Base-by-base conservation (phyloP, 2,113 vertebrate species). In the Psilopsiagon aymara region DNA sequence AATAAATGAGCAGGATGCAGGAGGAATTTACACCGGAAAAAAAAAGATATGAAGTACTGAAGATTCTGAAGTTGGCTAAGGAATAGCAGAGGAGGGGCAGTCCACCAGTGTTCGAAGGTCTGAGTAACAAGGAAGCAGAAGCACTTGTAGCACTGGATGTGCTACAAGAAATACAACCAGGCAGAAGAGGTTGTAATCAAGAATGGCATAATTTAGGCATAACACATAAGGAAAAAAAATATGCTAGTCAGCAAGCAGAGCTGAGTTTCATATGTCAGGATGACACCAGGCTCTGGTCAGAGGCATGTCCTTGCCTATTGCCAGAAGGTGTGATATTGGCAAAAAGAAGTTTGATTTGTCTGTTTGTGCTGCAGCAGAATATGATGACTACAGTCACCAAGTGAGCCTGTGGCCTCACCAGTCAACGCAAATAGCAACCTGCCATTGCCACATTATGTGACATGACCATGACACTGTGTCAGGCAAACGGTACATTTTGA, bases 1-100 rank as follows among this genome's bases (percentile, higher is more conserved):
- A 90, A 82, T n/a, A 94, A 80, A 93, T 49, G n/a, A 96, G 53
- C 63, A 82, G 37, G 49, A 55, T 49, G 44, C 59, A 91, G 53
- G 41, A 93, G 49, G 55, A 41, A 92, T 92, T 86, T 73, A 86
- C 49, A 31, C 35, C 6, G 51, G 53, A 51, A 82, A 91, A n/a
- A n/a, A 59, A 35, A 91, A 82, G 49, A 82, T 35, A 67, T 70
- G 60, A 94, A 92, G 31, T 83, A 31, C 31, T 88, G 60, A 94
- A 76, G 63, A 59, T 76, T 82, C 62, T 4, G 0, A 88, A 74
- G 59, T 4, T 80, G 68, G 49, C 27, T 70, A 92, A 80, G 33
- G 35, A 88, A 93, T 52, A 24, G 46, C 46, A 88, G 59, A 92
- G 46, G 33, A 82, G 9, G 29, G 28, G 25, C 37, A 64, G 33